Evolutionary conservation across 2,888 invertebrate genomes (phyloP).

Genomic region (Andrena bucephala): DNA sequence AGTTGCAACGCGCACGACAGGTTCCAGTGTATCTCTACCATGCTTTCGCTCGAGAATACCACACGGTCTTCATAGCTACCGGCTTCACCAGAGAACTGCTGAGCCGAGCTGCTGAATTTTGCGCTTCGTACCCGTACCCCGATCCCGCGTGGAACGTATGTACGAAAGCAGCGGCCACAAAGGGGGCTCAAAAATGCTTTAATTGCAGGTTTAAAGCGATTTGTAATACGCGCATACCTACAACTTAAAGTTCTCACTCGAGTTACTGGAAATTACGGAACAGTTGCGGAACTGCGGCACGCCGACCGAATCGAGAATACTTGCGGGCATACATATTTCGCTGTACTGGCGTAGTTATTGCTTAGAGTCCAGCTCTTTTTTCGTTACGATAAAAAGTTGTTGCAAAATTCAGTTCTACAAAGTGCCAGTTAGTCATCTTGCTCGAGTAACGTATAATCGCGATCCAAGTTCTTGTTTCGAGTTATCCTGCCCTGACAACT

Average conservation of each 20-base stretch:
- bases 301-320: not conserved
- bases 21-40: conserved; percentile 40
- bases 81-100: conserved; percentile 27
- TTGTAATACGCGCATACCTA: not conserved
- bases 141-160: not conserved
- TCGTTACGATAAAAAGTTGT: not conserved
- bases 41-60: conserved; percentile 53
- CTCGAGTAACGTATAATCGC: not conserved
- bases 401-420: not conserved
- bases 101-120: conserved; percentile 26
- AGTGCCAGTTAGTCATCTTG: not conserved
- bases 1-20: conserved; percentile 36
- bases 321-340: not conserved
- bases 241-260: not conserved
- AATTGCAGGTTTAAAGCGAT: conserved; percentile 25
- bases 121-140: not conserved
- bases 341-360: not conserved
- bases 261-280: conserved; percentile 7
- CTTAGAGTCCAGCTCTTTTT: not conserved
- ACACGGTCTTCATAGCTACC: conserved; percentile 33
- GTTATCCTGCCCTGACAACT: not conserved
- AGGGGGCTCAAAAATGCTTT: conserved; percentile 30
- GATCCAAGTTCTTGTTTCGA: conserved; percentile 1
- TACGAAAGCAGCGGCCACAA: not conserved
- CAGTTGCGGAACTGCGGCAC: not conserved